Percentiles rank a stretch among this genome's conserved stretches.
Evolutionary conservation across 2,797 vertebrate species (phyloP).

Genomic region (Parotocinclus haroldoi): DNA sequence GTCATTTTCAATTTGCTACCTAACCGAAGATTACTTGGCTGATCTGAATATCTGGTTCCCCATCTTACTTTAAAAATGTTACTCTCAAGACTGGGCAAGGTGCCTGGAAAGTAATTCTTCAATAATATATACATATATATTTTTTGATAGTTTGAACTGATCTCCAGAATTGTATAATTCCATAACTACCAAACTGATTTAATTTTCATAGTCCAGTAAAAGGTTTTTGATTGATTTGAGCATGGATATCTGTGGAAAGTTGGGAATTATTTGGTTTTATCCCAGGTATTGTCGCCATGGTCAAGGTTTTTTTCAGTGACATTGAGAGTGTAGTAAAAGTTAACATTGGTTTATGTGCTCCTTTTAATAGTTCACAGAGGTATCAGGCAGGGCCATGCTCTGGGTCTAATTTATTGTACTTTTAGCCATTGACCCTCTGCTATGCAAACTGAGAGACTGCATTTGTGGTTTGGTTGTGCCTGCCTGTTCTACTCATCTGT

Average conservation of each 20-base stretch:
- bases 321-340: neutral
- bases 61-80: neutral
- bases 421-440: too few relatives aligned
- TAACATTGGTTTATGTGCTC: neutral
- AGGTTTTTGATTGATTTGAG: too few relatives aligned
- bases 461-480: too few relatives aligned
- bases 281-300: too few relatives aligned
- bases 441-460: too few relatives aligned
- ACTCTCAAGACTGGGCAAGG: neutral
- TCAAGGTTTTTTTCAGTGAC: too few relatives aligned
- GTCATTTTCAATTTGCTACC: neutral
- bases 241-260: too few relatives aligned
- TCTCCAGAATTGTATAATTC: too few relatives aligned
- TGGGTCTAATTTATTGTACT: neutral
- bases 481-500: too few relatives aligned
- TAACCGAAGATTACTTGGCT: neutral
- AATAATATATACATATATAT: neutral
- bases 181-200: neutral
- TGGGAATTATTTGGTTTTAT: too few relatives aligned
- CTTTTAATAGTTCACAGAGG: neutral
- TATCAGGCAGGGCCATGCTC: neutral
- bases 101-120: neutral
- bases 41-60: slow-evolving; percentile 7
- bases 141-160: neutral
- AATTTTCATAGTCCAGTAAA: neutral